phyloP scores from a whole-genome alignment of 2,797 vertebrate genomes.

The Sebastes iracundus region DNA sequence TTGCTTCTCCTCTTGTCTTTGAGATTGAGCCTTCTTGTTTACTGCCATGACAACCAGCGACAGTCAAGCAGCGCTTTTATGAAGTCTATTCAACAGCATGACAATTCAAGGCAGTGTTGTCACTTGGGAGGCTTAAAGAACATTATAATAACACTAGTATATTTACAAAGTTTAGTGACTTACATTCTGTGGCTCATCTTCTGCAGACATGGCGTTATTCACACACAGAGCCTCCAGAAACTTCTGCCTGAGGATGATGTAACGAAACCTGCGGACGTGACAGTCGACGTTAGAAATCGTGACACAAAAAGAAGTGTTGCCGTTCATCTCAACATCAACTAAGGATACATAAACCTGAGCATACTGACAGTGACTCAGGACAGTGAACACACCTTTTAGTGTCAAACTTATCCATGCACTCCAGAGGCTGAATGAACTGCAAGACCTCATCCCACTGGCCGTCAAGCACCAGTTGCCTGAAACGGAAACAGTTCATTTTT shows the following conservation, averaged over 20 bases:
- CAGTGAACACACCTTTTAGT: constrained; percentile 87
- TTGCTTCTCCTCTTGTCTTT: not conserved
- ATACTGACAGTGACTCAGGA: not conserved
- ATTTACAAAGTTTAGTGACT: constrained; percentile 62
- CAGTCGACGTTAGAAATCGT: not conserved
- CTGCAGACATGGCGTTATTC: constrained; percentile 98
- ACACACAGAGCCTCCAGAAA: constrained; percentile 98
- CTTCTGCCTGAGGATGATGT: constrained; percentile 97
- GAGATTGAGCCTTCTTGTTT: not conserved
- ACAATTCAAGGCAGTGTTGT: not conserved
- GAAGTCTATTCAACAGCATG: not conserved
- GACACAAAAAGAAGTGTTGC: not conserved
- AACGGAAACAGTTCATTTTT: constrained; percentile 14
- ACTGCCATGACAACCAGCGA: constrained; percentile 22
- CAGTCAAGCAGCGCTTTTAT: constrained; percentile 6
- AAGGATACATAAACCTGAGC: not conserved
- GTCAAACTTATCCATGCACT: constrained; percentile 99
- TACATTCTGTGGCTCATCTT: constrained; percentile 97
- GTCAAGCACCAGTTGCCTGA: constrained; percentile 95
- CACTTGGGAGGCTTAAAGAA: not conserved
- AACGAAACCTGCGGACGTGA: constrained; percentile 88
- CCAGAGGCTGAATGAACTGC: constrained; percentile 98
- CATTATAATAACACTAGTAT: not conserved
- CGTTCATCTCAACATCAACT: not conserved
- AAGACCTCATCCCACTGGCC: constrained; percentile 99